Conservation (phyloP, 2,797 vertebrate species). For the Sebastes hubbsi region DNA sequence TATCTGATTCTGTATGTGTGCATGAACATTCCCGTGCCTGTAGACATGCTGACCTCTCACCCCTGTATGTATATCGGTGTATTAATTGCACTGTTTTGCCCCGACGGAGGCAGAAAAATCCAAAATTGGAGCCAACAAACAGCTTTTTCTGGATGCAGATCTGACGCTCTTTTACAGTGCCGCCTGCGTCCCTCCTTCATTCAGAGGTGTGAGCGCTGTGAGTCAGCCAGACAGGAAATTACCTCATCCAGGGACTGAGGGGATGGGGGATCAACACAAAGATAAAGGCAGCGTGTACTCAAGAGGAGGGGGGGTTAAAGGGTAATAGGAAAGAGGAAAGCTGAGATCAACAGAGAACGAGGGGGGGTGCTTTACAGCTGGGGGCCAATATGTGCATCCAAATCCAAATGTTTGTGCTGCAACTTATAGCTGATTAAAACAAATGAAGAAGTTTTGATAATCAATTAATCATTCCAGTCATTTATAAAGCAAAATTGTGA, state of each 20-base stretch:
- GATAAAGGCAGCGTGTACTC: conserved; percentile 12
- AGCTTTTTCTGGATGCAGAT: conserved; percentile 31
- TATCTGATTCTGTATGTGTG: neutral
- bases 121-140: conserved; percentile 16
- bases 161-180: neutral
- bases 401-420: neutral
- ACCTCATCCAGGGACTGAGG: conserved; percentile 51
- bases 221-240: conserved; percentile 67
- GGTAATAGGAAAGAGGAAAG: neutral
- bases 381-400: neutral
- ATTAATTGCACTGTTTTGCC: neutral
- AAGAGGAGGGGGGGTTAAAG: neutral
- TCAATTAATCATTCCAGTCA: no score
- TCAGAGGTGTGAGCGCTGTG: conserved; percentile 64
- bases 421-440: neutral
- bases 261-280: neutral
- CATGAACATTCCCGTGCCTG: neutral
- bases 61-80: neutral
- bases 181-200: conserved; percentile 19
- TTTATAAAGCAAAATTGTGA: neutral
- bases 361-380: neutral
- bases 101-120: neutral
- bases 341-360: neutral
- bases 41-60: neutral
- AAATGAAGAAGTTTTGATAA: neutral